Conservation (phyloP, 2,797 vertebrate genomes). For the Fistularia tabacaria region DNA sequence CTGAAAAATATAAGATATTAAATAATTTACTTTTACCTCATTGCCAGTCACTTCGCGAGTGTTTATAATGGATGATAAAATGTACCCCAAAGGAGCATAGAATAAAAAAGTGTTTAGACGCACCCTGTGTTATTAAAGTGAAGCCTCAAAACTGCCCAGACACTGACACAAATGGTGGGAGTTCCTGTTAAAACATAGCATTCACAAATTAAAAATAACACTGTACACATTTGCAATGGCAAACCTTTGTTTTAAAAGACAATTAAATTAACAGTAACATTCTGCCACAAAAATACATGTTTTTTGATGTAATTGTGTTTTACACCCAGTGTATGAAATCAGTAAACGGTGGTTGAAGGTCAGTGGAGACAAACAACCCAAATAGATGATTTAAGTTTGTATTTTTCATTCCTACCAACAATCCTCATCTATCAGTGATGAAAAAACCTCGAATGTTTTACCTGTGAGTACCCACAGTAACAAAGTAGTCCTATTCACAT, state of each 20-base stretch:
- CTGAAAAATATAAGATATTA: too few relatives aligned
- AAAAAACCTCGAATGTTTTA: too few relatives aligned
- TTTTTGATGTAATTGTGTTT: neutral
- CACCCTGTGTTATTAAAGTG: constrained; percentile 91
- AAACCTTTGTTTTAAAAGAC: neutral
- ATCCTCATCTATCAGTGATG: too few relatives aligned
- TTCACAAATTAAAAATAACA: neutral
- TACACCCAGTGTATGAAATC: too few relatives aligned
- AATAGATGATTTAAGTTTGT: too few relatives aligned
- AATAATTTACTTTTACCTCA: too few relatives aligned
- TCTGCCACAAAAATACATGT: neutral
- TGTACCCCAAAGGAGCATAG: neutral
- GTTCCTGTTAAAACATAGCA: constrained; percentile 76
- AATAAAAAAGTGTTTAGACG: constrained; percentile 14
- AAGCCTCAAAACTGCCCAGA: constrained; percentile 91
- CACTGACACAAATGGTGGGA: constrained; percentile 91
- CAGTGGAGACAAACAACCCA: too few relatives aligned
- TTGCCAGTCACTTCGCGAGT: neutral
- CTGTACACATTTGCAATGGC: too few relatives aligned
- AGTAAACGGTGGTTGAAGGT: too few relatives aligned
- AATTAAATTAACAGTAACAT: neutral
- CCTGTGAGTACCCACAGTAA: too few relatives aligned
- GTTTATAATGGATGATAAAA: neutral
- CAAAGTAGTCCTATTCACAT: too few relatives aligned
- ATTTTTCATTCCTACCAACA: too few relatives aligned